These are phyloP conservation scores for Hypanus sabinus DNA, from an alignment of 2,113 vertebrate species.

Conservation along the genomic window DNA sequence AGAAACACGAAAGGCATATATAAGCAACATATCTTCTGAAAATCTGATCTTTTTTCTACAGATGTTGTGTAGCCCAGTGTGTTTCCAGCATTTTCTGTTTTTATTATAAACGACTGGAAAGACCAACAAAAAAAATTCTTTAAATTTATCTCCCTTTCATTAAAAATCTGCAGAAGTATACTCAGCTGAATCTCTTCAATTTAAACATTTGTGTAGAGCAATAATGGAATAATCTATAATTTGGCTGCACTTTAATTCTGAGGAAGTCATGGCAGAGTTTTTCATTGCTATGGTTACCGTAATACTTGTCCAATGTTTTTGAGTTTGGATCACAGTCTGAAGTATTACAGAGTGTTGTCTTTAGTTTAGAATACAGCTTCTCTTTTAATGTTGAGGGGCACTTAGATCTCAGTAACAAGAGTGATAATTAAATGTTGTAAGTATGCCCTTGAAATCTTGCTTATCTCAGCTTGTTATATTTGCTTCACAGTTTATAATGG, in stretches of 20 bases:
- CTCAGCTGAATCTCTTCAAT: background rate
- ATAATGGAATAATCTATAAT: background rate
- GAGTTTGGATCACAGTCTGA: background rate
- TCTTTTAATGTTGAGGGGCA: background rate
- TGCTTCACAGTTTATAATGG: background rate
- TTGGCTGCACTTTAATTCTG: background rate
- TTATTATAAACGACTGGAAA: constrained; percentile 4
- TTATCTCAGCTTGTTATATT: background rate
- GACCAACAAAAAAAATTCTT: background rate
- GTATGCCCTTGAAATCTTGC: background rate
- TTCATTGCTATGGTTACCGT: background rate
- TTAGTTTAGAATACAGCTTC: background rate
- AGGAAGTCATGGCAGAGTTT: background rate
- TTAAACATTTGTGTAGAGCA: background rate
- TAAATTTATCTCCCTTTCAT: background rate
- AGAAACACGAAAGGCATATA: too few species aligned
- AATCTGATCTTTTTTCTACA: background rate
- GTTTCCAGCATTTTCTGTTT: background rate
- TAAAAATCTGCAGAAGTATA: background rate
- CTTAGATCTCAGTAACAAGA: background rate
- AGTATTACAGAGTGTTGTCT: background rate
- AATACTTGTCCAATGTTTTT: background rate
- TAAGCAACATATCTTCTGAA: too few species aligned
- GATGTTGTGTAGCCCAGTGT: background rate
- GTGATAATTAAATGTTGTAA: background rate